phyloP scores from a whole-genome alignment of 2,888 invertebrate species.

The Spatulosminthurus flaviceps region DNA sequence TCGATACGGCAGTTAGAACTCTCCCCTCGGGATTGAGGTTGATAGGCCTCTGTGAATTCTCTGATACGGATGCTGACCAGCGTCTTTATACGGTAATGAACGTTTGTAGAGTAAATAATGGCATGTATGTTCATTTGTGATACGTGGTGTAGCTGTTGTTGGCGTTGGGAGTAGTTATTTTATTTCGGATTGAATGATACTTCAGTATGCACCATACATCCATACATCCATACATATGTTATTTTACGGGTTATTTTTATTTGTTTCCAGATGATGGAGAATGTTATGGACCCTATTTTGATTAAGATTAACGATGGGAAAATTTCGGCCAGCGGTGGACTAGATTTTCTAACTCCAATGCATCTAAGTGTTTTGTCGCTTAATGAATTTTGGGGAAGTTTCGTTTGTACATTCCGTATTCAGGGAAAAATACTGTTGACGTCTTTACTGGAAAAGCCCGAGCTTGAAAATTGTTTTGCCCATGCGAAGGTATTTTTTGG shows the following conservation, averaged over 20 bases:
- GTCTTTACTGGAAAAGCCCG: conserved; percentile 59
- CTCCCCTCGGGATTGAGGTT: conserved; percentile 58
- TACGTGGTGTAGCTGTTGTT: too few relatives aligned
- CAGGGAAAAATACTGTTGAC: conserved; percentile 59
- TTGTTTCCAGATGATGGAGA: conserved; percentile 56
- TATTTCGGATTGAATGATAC: too few relatives aligned
- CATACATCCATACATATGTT: too few relatives aligned
- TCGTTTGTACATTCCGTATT: conserved; percentile 60
- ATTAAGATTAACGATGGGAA: conserved; percentile 59
- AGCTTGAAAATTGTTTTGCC: conserved; percentile 57
- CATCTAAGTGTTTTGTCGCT: conserved; percentile 54
- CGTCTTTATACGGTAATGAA: conserved; percentile 58
- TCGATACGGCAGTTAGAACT: conserved; percentile 50
- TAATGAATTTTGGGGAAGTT: conserved; percentile 60
- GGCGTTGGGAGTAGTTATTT: too few relatives aligned
- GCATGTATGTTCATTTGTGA: too few relatives aligned
- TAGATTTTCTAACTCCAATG: conserved; percentile 56
- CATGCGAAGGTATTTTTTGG: conserved; percentile 55
- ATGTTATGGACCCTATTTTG: conserved; percentile 55
- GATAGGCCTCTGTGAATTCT: conserved; percentile 61
- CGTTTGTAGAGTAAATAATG: too few relatives aligned
- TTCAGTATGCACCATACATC: too few relatives aligned
- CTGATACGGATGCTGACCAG: conserved; percentile 57
- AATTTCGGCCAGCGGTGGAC: conserved; percentile 56
- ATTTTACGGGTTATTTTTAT: background rate